Evolutionary conservation across 2,113 vertebrate species (phyloP).

Genomic region (Cochlearius cochlearius): DNA sequence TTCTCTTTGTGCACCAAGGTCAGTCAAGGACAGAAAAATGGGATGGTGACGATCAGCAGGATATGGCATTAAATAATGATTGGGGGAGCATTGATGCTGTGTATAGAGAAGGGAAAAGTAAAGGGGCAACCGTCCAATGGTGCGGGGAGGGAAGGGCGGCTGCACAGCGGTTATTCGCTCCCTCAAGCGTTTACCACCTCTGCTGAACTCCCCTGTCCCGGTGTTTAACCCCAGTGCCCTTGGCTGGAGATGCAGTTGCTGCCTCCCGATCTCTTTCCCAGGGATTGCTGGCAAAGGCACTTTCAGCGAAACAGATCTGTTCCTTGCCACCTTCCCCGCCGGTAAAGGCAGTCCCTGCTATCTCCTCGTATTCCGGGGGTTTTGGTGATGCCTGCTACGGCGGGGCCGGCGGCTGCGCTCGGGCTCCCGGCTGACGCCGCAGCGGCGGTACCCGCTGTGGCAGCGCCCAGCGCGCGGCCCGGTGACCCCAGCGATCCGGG

Average conservation of each 20-base stretch:
- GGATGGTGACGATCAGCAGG: rapidly evolving
- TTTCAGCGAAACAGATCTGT: rapidly evolving
- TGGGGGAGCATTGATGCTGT: rapidly evolving
- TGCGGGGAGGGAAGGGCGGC: rapidly evolving
- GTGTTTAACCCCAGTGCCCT: rapidly evolving
- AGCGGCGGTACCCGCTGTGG: neutral
- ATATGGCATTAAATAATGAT: rapidly evolving
- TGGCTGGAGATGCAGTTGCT: rapidly evolving
- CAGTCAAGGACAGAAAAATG: neutral
- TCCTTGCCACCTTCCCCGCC: rapidly evolving
- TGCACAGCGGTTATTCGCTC: rapidly evolving
- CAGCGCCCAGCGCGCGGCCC: rapidly evolving
- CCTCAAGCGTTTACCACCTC: rapidly evolving
- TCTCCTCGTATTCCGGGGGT: rapidly evolving
- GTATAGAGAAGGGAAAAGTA: rapidly evolving
- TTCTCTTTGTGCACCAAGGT: neutral
- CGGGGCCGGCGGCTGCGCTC: neutral
- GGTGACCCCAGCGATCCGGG: neutral
- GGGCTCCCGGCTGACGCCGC: neutral
- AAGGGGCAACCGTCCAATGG: rapidly evolving
- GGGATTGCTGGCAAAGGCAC: neutral
- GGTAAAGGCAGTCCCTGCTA: rapidly evolving
- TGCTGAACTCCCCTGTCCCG: rapidly evolving
- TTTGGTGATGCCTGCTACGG: rapidly evolving
- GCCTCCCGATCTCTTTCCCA: rapidly evolving